Evolutionary conservation across 92 coral and sea anemone species (phyloP).

Genomic region (Palythoa caribaeorum): DNA sequence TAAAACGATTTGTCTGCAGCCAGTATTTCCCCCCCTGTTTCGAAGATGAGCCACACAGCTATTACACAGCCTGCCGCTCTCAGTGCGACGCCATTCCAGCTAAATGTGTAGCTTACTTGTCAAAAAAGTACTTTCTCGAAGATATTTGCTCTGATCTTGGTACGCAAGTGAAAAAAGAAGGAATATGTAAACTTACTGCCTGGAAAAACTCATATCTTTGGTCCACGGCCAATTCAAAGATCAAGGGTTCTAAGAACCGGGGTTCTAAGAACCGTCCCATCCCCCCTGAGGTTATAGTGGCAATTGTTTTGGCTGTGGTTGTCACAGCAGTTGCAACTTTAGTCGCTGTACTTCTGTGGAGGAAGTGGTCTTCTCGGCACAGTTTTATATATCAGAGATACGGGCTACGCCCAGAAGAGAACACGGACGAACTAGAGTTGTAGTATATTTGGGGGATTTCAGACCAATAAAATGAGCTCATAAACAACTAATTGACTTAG

Average conservation of each 20-base stretch:
- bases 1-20: slow-evolving; percentile 61
- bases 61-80: slow-evolving; percentile 69
- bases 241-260: background rate
- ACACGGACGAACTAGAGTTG: slow-evolving; percentile 11
- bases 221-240: background rate
- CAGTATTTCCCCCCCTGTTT: slow-evolving; percentile 81
- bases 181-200: slow-evolving; percentile 11
- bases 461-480: no score
- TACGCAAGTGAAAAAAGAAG: background rate
- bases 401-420: slow-evolving; percentile 12
- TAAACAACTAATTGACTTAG: no score
- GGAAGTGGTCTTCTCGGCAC: background rate
- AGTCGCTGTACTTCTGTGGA: slow-evolving; percentile 13
- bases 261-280: slow-evolving; percentile 7
- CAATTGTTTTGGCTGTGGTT: slow-evolving; percentile 13
- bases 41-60: slow-evolving; percentile 49
- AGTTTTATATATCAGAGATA: slow-evolving; percentile 10
- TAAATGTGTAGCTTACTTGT: slow-evolving; percentile 37
- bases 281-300: slow-evolving; percentile 31
- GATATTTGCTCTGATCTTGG: slow-evolving; percentile 29
- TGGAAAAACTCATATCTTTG: slow-evolving; percentile 37
- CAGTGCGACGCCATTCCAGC: slow-evolving; percentile 63
- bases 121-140: background rate
- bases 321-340: background rate
- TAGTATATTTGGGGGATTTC: background rate